Conservation (phyloP, 2,113 vertebrate genomes). For the Neolamprologus tretocephalus region DNA sequence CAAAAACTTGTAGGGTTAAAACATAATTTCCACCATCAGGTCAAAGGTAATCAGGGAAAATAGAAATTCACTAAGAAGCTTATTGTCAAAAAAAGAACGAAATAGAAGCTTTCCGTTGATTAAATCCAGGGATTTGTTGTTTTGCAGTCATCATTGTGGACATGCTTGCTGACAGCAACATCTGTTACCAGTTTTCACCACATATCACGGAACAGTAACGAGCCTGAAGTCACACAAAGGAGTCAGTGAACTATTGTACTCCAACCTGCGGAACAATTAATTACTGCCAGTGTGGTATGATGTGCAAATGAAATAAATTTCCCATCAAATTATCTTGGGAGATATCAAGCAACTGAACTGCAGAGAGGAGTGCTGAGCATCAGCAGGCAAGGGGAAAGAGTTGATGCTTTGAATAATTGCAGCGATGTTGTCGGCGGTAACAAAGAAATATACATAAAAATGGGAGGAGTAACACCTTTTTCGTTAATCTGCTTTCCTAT, state of each 20-base stretch:
- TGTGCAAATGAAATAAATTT: slow-evolving; percentile 74
- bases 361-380: slow-evolving; percentile 52
- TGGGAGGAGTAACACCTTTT: neutral
- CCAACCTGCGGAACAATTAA: slow-evolving; percentile 70
- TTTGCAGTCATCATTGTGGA: slow-evolving; percentile 24
- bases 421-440: slow-evolving; percentile 10
- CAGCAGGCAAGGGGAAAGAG: slow-evolving; percentile 36
- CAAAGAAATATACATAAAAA: neutral
- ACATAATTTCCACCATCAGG: neutral
- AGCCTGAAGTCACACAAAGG: slow-evolving; percentile 57
- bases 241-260: slow-evolving; percentile 68
- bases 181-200: slow-evolving; percentile 34
- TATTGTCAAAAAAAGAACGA: neutral
- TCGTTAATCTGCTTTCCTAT: neutral
- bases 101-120: neutral
- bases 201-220: slow-evolving; percentile 21
- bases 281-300: slow-evolving; percentile 67
- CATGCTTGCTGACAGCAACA: slow-evolving; percentile 37
- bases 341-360: slow-evolving; percentile 55
- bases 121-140: slow-evolving; percentile 13
- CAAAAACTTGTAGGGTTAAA: neutral
- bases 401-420: slow-evolving; percentile 58
- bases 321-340: slow-evolving; percentile 67
- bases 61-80: neutral
- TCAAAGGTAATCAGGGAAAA: neutral